Evolutionary conservation across 2,113 vertebrate species (phyloP).

Genomic region (Odobenus rosmarus): DNA sequence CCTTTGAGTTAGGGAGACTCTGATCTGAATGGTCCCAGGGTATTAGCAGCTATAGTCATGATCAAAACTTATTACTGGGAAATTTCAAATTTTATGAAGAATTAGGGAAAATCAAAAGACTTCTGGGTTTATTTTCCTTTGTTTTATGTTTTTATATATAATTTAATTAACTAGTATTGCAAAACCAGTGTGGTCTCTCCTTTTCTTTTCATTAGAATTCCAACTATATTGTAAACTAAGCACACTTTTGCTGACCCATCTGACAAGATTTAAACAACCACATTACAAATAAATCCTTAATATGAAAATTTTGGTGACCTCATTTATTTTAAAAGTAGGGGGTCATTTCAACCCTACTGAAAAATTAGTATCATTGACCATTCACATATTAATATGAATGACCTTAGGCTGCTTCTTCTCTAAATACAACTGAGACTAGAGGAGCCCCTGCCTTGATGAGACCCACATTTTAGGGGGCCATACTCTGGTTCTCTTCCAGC

Average conservation of each 20-base stretch:
- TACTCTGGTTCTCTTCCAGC: neutral
- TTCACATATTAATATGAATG: neutral
- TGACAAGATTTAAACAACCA: neutral
- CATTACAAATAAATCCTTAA: neutral
- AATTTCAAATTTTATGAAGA: neutral
- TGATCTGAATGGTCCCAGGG: neutral
- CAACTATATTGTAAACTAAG: slow-evolving; percentile 7
- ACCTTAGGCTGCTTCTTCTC: neutral
- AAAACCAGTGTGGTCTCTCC: neutral
- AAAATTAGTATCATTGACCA: neutral
- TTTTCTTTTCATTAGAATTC: neutral
- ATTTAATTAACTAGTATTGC: neutral
- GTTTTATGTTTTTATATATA: slow-evolving; percentile 3
- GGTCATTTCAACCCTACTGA: neutral
- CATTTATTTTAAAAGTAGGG: neutral
- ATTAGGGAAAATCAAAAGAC: neutral
- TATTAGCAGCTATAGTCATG: neutral
- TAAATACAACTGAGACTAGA: neutral
- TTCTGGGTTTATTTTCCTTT: neutral
- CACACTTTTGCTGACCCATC: neutral
- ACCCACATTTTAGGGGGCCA: neutral
- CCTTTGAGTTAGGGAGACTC: neutral
- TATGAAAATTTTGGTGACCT: neutral
- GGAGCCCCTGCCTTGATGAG: neutral
- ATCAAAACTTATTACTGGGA: neutral